These are phyloP conservation scores for Chrysolina americana DNA, from an alignment of 2,888 invertebrate species.

Conservation along the genomic window DNA sequence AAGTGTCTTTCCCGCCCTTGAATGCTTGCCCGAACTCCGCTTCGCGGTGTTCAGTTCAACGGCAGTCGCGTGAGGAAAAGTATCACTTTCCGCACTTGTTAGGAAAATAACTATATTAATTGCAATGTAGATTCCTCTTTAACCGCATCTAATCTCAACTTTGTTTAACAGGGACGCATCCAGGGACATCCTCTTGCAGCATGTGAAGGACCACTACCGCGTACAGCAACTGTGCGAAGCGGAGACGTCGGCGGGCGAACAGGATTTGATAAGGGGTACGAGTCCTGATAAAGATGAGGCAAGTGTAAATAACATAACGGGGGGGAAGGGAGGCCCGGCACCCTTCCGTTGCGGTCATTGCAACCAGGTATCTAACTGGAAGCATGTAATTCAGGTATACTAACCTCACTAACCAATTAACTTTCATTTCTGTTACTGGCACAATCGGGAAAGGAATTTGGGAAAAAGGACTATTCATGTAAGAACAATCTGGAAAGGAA, in stretches of 20 bases:
- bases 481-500: no score
- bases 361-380: constrained; percentile 87
- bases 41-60: no score
- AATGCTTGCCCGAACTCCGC: no score
- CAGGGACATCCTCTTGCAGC: constrained; percentile 76
- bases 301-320: constrained; percentile 69
- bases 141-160: no score
- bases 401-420: constrained; percentile 68
- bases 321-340: constrained; percentile 67
- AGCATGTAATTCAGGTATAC: constrained; percentile 88
- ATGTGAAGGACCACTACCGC: constrained; percentile 78
- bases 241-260: constrained; percentile 38
- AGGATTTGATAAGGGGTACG: constrained; percentile 62
- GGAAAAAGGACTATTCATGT: neutral
- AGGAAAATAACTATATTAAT: no score
- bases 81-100: no score
- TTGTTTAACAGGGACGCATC: constrained; percentile 73
- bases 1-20: no score
- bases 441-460: constrained; percentile 23
- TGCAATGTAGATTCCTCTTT: no score
- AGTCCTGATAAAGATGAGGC: constrained; percentile 71
- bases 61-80: no score
- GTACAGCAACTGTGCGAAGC: constrained; percentile 30
- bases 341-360: constrained; percentile 84
- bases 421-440: constrained; percentile 29